Percentiles rank a stretch among this genome's conserved stretches.
These are phyloP conservation scores for Nemurella pictetii DNA, from an alignment of 2,888 invertebrate species.

Conservation along the genomic window DNA sequence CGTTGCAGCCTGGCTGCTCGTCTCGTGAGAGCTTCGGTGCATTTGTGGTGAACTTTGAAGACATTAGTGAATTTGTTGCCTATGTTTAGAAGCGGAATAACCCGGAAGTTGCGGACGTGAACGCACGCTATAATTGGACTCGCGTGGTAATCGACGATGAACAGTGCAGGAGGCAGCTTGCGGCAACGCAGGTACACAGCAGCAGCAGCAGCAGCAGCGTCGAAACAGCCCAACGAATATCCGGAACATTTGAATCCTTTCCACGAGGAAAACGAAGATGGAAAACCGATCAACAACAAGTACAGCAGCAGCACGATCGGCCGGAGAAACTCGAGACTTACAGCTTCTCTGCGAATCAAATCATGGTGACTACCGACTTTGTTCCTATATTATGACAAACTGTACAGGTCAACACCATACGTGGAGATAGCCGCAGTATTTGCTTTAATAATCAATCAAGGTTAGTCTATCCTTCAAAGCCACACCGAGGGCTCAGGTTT, in stretches of 20 bases:
- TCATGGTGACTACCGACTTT: not conserved
- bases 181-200: not conserved
- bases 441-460: no score
- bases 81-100: not conserved
- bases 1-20: not conserved
- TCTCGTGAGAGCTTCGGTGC: not conserved
- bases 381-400: not conserved
- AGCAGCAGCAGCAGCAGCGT: not conserved
- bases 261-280: slow-evolving; percentile 57
- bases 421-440: no score
- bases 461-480: no score
- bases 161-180: not conserved
- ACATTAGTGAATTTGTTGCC: not conserved
- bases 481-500: no score
- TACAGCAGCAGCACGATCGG: not conserved
- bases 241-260: slow-evolving; percentile 79
- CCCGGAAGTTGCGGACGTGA: not conserved
- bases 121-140: not conserved
- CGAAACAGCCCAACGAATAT: slow-evolving; percentile 58
- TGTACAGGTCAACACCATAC: not conserved
- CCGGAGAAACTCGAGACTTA: slow-evolving; percentile 5
- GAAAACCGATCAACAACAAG: slow-evolving; percentile 7
- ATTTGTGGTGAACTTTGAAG: slow-evolving; percentile 8
- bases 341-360: not conserved
- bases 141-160: not conserved